phyloP scores from a whole-genome alignment of 2,888 invertebrate genomes.

The Drosophila meridiana region DNA sequence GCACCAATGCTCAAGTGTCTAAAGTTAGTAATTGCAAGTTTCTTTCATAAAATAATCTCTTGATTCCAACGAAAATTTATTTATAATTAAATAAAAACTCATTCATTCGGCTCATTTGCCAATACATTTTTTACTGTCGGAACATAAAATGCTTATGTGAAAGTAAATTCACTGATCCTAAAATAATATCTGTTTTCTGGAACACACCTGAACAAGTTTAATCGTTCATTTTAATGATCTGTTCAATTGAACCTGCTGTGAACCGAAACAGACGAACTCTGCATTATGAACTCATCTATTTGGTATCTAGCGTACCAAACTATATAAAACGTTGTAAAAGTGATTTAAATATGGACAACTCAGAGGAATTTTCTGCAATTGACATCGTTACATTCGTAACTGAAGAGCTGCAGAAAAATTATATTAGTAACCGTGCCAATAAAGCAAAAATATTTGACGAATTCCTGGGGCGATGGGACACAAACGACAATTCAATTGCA shows the following conservation, averaged over 20 bases:
- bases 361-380: slow-evolving; percentile 78
- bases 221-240: not conserved
- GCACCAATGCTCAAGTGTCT: no score
- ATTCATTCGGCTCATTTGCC: not conserved
- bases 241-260: slow-evolving; percentile 8
- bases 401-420: slow-evolving; percentile 86
- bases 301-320: not conserved
- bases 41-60: no score
- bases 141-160: no score
- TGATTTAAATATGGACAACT: slow-evolving; percentile 60
- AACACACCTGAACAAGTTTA: not conserved
- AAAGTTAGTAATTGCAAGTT: no score
- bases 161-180: not conserved
- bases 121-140: not conserved
- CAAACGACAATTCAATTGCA: slow-evolving; percentile 62
- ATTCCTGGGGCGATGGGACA: slow-evolving; percentile 86
- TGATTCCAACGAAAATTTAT: no score
- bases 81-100: no score
- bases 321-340: slow-evolving; percentile 5
- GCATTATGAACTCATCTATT: not conserved
- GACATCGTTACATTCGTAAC: slow-evolving; percentile 85
- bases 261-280: not conserved
- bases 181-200: not conserved
- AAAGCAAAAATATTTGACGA: slow-evolving; percentile 86
- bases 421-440: slow-evolving; percentile 83